A percentile compares a stretch with the other conserved stretches of the same genome.
Evolutionary conservation across 2,113 vertebrate genomes (phyloP).

Genomic region (Phoenicopterus ruber): DNA sequence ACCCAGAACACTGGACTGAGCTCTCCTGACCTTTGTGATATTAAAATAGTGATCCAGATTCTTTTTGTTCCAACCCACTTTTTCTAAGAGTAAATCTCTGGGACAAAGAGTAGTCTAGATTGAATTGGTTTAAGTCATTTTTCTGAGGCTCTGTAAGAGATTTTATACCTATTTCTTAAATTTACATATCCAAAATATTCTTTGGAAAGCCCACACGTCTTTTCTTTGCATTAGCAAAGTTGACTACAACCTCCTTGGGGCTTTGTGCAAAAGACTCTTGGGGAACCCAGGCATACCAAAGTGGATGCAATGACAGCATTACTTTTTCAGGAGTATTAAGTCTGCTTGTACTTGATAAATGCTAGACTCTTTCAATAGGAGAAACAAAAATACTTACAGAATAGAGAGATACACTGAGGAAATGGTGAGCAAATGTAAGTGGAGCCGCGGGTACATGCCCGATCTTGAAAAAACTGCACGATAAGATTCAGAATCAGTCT

Average conservation of each 20-base stretch:
- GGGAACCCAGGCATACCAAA: neutral
- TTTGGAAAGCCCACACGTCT: neutral
- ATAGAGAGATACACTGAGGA: neutral
- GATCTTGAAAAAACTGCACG: neutral
- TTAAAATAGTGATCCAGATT: neutral
- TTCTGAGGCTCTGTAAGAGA: neutral
- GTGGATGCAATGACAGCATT: neutral
- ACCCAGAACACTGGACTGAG: neutral
- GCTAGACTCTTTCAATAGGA: neutral
- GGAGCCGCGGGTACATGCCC: neutral
- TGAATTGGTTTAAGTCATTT: neutral
- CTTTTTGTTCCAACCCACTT: neutral
- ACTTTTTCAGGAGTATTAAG: neutral
- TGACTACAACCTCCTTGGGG: neutral
- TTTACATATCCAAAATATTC: neutral
- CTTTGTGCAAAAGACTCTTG: neutral
- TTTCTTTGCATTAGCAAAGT: neutral
- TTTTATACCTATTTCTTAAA: neutral
- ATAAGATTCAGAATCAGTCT: neutral
- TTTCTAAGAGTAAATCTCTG: neutral
- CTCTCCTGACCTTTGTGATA: neutral
- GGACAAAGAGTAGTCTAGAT: neutral
- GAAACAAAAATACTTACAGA: neutral
- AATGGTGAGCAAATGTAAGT: neutral
- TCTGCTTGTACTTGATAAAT: neutral